Evolutionary conservation across 92 coral and sea anemone genomes (phyloP).

Genomic region (Porites lobata): DNA sequence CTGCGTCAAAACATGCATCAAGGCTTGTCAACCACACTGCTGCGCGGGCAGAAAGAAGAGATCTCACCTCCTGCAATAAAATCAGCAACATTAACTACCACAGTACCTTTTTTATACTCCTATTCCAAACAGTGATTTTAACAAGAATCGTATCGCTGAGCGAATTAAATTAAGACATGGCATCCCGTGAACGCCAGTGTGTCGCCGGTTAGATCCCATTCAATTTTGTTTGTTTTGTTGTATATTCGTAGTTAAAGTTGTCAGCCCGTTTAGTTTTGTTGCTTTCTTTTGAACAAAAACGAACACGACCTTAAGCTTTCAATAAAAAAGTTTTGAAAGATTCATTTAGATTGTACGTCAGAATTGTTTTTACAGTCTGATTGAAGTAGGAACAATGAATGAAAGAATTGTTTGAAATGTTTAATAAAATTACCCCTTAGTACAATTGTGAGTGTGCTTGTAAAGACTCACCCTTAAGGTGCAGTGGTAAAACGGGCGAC

Average conservation of each 20-base stretch:
- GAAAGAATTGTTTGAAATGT: slow-evolving; percentile 46
- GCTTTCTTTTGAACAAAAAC: slow-evolving; percentile 41
- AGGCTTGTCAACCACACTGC: slow-evolving; percentile 96
- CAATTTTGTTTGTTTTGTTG: slow-evolving; percentile 35
- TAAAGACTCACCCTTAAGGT: background rate
- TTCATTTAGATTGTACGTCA: background rate
- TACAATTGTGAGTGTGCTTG: slow-evolving; percentile 16
- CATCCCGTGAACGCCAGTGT: background rate
- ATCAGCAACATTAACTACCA: slow-evolving; percentile 25
- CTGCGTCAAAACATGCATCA: slow-evolving; percentile 99
- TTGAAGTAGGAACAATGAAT: slow-evolving; percentile 19
- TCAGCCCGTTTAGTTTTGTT: slow-evolving; percentile 50
- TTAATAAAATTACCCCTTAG: slow-evolving; percentile 55
- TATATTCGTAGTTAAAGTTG: slow-evolving; percentile 25
- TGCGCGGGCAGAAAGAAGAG: slow-evolving; percentile 94
- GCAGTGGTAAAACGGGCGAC: no score
- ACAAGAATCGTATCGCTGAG: slow-evolving; percentile 36
- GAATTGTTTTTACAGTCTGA: slow-evolving; percentile 5
- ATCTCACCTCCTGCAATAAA: slow-evolving; percentile 69
- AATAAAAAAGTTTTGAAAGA: slow-evolving; percentile 23
- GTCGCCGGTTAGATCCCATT: slow-evolving; percentile 4
- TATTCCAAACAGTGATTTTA: slow-evolving; percentile 57
- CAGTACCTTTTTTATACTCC: slow-evolving; percentile 76
- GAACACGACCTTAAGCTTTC: slow-evolving; percentile 23
- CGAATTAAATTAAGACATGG: slow-evolving; percentile 26